Conservation (phyloP, 2,113 vertebrate genomes). For the Campylorhamphus procurvoides region DNA sequence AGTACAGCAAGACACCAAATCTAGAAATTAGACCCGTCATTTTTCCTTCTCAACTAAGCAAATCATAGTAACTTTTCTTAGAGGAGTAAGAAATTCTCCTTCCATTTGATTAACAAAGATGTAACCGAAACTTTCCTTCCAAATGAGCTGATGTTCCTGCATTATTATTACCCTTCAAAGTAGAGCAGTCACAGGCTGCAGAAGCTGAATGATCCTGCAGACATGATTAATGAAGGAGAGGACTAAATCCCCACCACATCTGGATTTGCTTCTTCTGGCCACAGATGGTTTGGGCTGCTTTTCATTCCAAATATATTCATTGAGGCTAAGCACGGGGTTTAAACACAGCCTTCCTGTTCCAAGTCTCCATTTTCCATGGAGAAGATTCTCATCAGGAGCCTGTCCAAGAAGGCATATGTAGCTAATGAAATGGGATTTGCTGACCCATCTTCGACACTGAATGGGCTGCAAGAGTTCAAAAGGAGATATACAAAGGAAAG, state of each 20-base stretch:
- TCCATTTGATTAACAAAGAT: neutral
- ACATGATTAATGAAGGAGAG: conserved; percentile 19
- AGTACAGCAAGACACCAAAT: neutral
- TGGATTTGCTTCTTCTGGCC: conserved; percentile 51
- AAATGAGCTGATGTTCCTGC: neutral
- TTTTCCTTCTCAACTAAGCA: neutral
- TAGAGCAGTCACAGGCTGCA: neutral
- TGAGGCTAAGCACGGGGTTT: conserved; percentile 1
- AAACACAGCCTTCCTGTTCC: conserved; percentile 51
- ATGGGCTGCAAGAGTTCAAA: conserved; percentile 21
- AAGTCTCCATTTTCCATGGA: conserved; percentile 23
- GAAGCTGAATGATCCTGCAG: conserved; percentile 10
- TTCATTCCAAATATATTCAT: conserved; percentile 1
- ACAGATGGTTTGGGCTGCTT: conserved; percentile 56
- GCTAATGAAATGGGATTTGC: conserved; percentile 18
- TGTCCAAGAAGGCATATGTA: neutral
- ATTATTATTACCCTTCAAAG: neutral
- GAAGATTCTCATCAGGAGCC: neutral
- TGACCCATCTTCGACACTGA: neutral
- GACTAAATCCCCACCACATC: conserved; percentile 9
- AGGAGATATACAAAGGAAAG: neutral
- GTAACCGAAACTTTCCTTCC: neutral
- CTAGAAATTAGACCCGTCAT: neutral
- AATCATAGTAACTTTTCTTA: neutral
- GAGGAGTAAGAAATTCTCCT: neutral